phyloP scores from a whole-genome alignment of 2,797 vertebrate species.

The Mionectes olivaceus region DNA sequence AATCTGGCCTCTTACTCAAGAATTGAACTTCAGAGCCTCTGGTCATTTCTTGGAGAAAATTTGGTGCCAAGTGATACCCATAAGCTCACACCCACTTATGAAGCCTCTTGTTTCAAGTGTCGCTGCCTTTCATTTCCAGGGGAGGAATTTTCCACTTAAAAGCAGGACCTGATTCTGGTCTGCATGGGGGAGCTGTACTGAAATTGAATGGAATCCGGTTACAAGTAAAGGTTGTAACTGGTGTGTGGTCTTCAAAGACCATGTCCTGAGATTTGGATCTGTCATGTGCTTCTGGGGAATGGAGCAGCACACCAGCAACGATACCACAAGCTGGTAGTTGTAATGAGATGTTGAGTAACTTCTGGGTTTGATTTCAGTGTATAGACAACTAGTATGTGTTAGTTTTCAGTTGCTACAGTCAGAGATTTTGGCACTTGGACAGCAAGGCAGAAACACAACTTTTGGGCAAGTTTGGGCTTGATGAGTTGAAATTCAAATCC shows the following conservation, averaged over 20 bases:
- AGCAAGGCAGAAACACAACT: neutral
- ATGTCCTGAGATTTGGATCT: neutral
- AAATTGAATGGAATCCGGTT: neutral
- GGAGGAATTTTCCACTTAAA: slow-evolving; percentile 37
- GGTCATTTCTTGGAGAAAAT: neutral
- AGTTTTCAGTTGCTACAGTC: neutral
- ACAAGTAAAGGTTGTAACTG: neutral
- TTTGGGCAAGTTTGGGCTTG: neutral
- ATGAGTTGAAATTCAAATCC: neutral
- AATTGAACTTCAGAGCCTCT: slow-evolving; percentile 10
- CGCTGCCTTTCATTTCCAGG: neutral
- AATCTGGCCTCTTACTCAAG: neutral
- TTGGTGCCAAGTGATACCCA: neutral
- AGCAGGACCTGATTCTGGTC: neutral
- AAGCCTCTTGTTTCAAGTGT: slow-evolving; percentile 31
- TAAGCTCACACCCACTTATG: neutral
- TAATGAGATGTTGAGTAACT: neutral
- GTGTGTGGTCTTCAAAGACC: neutral
- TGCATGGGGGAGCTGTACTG: neutral
- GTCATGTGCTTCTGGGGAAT: neutral
- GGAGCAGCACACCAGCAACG: neutral
- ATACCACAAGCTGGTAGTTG: neutral
- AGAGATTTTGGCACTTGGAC: neutral
- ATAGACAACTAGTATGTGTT: neutral
- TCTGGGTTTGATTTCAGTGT: neutral